Base-by-base conservation (phyloP, 2,888 invertebrate genomes). In the Muscina levida region DNA sequence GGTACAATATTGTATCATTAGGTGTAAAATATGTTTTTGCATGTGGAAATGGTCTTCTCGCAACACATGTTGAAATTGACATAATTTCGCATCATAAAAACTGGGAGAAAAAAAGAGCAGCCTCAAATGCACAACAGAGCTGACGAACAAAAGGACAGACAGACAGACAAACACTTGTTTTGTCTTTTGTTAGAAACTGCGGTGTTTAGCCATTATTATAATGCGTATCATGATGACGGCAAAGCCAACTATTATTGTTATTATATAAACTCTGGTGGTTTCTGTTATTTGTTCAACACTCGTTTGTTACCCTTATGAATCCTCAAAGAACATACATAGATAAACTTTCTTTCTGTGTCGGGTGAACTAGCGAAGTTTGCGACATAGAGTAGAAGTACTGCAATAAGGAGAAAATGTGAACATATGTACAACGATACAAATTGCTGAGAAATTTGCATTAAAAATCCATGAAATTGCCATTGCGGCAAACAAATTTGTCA, bases 1-100 rank as follows among this genome's bases (percentile, higher is more conserved):
- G 57, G 26, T 31, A 76, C 76, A 77, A 77, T 81, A 48, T 73
- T 71, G 68, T 83, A 79, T 82, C 84, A 82, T 84, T 84, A 84
- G 81, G 77, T 71, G 72, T 75, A 83, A 84, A 84, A 85, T 85
- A 85, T 84, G 84, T 77, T 84, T 84, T 84, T 79, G 80, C 83
- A 83, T 83, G 76, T 39, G 37, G 39, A 59, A 59, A 59, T 68
- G 74, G 51, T 77, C 82, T 37, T 78, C 83, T 84, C 85, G 84
- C 85, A 87, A 89, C 89, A 89, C 88, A 89, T 89, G 89, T 88
- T 89, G 84, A 83, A 86, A 88, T 89, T 87, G 88, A 86, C 87
- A 86, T 86, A 85, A 86, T 87, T 88, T 87, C 86, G 83, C 85
- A 85, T 83, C 80, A 84, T 81, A 76, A 77, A 80, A 74, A 66